Evolutionary conservation across 2,888 invertebrate genomes (phyloP).

Genomic region (Myopa tessellatipennis): DNA sequence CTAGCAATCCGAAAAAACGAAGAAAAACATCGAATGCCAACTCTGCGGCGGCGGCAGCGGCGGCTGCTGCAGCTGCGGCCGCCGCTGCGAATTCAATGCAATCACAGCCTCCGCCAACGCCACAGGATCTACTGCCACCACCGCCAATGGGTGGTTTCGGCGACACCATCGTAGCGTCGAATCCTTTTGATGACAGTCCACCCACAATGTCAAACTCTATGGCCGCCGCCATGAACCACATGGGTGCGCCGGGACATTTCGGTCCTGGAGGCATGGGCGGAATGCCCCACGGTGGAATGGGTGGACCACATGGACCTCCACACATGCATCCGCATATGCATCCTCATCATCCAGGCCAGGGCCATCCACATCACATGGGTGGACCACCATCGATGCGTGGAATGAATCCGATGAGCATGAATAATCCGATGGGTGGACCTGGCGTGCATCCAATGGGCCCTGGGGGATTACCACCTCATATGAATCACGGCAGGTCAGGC

Average conservation of each 20-base stretch:
- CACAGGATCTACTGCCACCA: slow-evolving; percentile 81
- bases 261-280: slow-evolving; percentile 52
- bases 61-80: slow-evolving; percentile 63
- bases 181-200: slow-evolving; percentile 91
- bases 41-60: slow-evolving; percentile 70
- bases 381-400: slow-evolving; percentile 68
- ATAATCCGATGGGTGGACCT: slow-evolving; percentile 54
- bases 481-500: slow-evolving; percentile 63
- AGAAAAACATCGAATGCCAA: slow-evolving; percentile 81
- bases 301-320: slow-evolving; percentile 69
- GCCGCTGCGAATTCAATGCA: slow-evolving; percentile 71
- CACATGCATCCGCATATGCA: slow-evolving; percentile 54
- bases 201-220: slow-evolving; percentile 72
- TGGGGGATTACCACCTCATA: slow-evolving; percentile 65
- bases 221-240: slow-evolving; percentile 76
- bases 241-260: slow-evolving; percentile 68
- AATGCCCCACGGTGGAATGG: slow-evolving; percentile 56
- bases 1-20: slow-evolving; percentile 88
- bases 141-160: slow-evolving; percentile 89
- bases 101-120: slow-evolving; percentile 78
- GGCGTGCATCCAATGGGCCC: slow-evolving; percentile 58
- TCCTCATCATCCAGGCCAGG: slow-evolving; percentile 74
- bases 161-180: slow-evolving; percentile 93
- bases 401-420: slow-evolving; percentile 66
- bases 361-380: slow-evolving; percentile 76